These are phyloP conservation scores for Anguilla japonica DNA, from an alignment of 2,113 vertebrate genomes.

Conservation along the genomic window DNA sequence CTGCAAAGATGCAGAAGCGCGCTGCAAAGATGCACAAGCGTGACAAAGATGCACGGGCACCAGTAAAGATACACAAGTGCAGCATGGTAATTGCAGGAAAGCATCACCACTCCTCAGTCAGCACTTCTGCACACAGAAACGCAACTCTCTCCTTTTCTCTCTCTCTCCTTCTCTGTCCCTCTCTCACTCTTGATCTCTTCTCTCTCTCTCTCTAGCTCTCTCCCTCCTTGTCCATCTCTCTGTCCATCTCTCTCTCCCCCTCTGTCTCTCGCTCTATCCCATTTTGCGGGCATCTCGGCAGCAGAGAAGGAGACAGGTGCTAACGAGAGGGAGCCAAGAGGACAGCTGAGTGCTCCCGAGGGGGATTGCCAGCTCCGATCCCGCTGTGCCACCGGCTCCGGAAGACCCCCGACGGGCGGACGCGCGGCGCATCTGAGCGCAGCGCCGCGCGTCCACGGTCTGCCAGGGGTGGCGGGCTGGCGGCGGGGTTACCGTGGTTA, in stretches of 20 bases:
- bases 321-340: not conserved
- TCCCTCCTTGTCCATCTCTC: not conserved
- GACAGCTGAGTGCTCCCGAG: not conserved
- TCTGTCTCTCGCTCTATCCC: not conserved
- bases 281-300: not conserved
- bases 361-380: not conserved
- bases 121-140: not conserved
- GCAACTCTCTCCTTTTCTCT: not conserved
- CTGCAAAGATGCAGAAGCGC: too few relatives aligned
- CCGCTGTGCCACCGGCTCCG: not conserved
- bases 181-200: not conserved
- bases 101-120: not conserved
- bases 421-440: not conserved
- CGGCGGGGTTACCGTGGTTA: not conserved
- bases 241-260: not conserved
- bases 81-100: not conserved
- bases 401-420: not conserved
- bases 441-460: not conserved
- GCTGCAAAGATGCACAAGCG: too few relatives aligned
- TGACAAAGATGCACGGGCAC: too few relatives aligned
- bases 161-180: not conserved
- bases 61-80: not conserved
- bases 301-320: not conserved
- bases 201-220: not conserved
- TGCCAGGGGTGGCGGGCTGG: not conserved